These are phyloP conservation scores for Aplocera efformata DNA, from an alignment of 2,888 invertebrate species.

Conservation along the genomic window DNA sequence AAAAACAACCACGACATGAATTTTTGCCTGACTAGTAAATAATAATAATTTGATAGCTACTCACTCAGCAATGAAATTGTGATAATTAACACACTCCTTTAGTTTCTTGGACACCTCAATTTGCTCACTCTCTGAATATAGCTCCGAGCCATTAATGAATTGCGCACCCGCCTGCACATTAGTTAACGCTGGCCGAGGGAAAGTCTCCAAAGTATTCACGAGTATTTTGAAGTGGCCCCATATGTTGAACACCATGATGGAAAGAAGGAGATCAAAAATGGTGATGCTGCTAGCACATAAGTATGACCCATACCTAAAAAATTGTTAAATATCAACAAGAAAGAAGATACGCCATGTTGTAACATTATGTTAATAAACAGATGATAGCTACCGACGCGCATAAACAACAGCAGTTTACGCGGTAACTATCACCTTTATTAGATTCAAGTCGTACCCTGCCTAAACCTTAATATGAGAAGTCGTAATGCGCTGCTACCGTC, in stretches of 20 bases:
- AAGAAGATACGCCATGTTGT: too few species aligned
- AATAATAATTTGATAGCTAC: too few species aligned
- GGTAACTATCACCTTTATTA: too few species aligned
- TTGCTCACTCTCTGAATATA: conserved; percentile 21
- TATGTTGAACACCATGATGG: conserved; percentile 31
- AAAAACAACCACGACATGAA: too few species aligned
- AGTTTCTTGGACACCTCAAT: conserved; percentile 12
- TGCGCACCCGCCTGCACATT: background rate
- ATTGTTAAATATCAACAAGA: too few species aligned
- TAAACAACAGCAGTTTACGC: too few species aligned
- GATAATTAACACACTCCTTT: conserved; percentile 27
- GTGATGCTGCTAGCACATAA: conserved; percentile 24
- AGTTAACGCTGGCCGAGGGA: conserved; percentile 24
- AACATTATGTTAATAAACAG: too few species aligned
- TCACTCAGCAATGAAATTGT: conserved; percentile 26
- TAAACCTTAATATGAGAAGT: too few species aligned
- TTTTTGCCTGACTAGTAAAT: too few species aligned
- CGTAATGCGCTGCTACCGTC: too few species aligned
- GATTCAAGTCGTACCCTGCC: too few species aligned
- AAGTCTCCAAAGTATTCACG: conserved; percentile 19
- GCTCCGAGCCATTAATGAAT: background rate
- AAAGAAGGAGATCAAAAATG: conserved; percentile 28
- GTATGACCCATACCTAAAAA: conserved; percentile 18
- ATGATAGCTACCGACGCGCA: too few species aligned
- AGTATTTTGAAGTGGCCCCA: conserved; percentile 36